phyloP scores from a whole-genome alignment of 2,113 vertebrate species.

The Pelmatolapia mariae region DNA sequence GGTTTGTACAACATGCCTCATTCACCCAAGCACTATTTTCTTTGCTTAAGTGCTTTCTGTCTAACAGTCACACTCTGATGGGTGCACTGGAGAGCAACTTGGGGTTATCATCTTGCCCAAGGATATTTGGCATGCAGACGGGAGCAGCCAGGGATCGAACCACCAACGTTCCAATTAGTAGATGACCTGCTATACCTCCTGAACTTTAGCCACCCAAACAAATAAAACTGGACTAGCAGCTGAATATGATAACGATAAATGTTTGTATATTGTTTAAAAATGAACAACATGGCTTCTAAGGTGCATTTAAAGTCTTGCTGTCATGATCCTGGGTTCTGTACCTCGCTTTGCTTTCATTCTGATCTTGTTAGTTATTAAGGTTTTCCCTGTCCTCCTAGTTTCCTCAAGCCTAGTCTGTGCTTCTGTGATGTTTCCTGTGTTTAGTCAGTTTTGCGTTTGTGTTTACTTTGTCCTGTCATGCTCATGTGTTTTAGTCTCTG shows the following conservation, averaged over 20 bases:
- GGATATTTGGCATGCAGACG: neutral
- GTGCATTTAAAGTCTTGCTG: neutral
- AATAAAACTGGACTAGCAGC: neutral
- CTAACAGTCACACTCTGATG: neutral
- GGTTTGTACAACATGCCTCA: neutral
- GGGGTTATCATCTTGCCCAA: neutral
- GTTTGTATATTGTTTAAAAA: neutral
- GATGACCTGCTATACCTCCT: neutral
- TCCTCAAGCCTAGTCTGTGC: neutral
- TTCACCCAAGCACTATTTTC: neutral
- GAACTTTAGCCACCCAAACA: neutral
- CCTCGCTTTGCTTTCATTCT: neutral
- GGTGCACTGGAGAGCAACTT: neutral
- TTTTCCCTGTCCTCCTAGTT: neutral
- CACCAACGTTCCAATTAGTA: rapidly evolving
- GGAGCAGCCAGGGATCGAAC: neutral
- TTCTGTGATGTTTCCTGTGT: neutral
- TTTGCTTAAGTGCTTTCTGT: neutral
- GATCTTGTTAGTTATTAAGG: neutral
- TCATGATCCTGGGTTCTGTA: neutral
- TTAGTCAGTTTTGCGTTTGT: neutral
- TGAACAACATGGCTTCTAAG: neutral
- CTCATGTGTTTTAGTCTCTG: neutral
- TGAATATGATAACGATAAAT: neutral
- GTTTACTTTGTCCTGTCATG: neutral